Conservation (phyloP, 2,797 vertebrate species). For the Diglossa cyanea region DNA sequence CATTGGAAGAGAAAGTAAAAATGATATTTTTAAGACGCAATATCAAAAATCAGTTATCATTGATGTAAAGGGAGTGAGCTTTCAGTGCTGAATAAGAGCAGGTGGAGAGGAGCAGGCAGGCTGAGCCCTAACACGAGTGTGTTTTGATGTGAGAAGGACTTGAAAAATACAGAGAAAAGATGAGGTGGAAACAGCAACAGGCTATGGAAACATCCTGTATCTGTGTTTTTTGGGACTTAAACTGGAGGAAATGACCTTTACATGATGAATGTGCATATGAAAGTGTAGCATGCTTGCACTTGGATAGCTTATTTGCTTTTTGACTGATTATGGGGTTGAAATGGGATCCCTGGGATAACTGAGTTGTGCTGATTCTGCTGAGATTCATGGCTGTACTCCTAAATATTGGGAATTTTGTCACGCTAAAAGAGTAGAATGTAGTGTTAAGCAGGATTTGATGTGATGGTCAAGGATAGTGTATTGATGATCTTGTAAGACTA, state of each 20-base stretch:
- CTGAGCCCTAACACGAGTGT: neutral
- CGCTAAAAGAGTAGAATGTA: neutral
- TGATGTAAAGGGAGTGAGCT: neutral
- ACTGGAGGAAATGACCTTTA: neutral
- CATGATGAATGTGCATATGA: neutral
- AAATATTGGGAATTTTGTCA: neutral
- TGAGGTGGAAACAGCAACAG: neutral
- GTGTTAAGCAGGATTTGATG: neutral
- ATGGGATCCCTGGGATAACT: conserved; percentile 36
- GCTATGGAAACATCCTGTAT: neutral
- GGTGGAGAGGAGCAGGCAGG: neutral
- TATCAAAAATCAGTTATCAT: neutral
- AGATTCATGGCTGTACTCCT: conserved; percentile 37
- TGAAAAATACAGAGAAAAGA: neutral
- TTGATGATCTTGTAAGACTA: fast-evolving
- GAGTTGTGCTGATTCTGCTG: conserved; percentile 19
- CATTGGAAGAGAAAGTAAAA: neutral
- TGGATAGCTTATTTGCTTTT: neutral
- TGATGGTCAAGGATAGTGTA: neutral
- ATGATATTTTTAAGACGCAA: neutral
- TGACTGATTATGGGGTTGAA: neutral
- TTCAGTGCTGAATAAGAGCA: neutral
- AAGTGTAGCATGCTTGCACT: neutral
- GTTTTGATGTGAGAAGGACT: neutral
- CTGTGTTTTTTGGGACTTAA: neutral